Percentiles rank a stretch among this genome's conserved stretches.
Conservation (phyloP, 2,888 invertebrate species). For the Anticlea derivata region DNA sequence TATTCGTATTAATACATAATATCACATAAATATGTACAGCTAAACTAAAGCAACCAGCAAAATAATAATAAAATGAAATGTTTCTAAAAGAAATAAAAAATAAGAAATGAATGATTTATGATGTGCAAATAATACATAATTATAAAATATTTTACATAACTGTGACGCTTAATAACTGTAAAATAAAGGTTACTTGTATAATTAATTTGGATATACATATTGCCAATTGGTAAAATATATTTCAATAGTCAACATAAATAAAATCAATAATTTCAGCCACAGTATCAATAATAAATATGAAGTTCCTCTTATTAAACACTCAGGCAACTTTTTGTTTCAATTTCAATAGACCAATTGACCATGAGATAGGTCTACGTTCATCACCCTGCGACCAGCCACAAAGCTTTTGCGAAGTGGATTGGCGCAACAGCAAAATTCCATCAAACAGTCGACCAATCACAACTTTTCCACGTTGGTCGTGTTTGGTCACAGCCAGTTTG, state of each 20-base stretch:
- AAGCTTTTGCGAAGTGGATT: too few species aligned
- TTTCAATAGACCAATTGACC: too few species aligned
- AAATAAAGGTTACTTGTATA: conserved; percentile 34
- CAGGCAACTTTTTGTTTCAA: too few species aligned
- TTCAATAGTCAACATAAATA: not conserved
- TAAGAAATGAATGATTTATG: conserved; percentile 60
- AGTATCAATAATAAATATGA: too few species aligned
- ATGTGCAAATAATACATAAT: conserved; percentile 75
- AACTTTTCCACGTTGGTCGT: too few species aligned
- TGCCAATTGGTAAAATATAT: conserved; percentile 33
- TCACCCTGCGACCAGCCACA: too few species aligned
- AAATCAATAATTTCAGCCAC: too few species aligned
- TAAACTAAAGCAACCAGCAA: conserved; percentile 66
- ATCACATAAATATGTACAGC: conserved; percentile 44
- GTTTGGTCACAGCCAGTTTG: too few species aligned
- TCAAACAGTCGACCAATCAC: too few species aligned
- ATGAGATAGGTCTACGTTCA: too few species aligned
- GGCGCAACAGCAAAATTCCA: too few species aligned
- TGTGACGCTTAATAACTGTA: conserved; percentile 19
- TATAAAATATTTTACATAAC: conserved; percentile 42
- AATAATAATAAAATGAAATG: conserved; percentile 54
- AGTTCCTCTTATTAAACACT: too few species aligned
- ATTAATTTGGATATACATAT: conserved; percentile 24
- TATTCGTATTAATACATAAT: conserved; percentile 26
- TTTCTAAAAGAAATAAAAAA: conserved; percentile 40